Conservation (phyloP, 2,797 vertebrate species). For the Pseudochaenichthys georgianus region DNA sequence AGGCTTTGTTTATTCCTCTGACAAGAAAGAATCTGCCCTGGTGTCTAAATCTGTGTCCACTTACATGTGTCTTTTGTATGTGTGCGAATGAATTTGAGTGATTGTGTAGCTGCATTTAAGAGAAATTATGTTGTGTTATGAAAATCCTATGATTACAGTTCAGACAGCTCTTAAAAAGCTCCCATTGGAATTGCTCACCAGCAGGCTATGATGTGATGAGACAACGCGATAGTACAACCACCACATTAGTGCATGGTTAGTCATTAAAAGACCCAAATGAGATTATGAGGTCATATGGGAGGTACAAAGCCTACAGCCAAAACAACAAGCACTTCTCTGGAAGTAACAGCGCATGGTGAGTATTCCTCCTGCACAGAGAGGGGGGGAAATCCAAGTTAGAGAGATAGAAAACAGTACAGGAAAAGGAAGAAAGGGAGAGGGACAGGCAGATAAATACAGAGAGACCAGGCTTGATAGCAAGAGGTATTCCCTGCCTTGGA, state of each 20-base stretch:
- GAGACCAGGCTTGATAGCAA: conserved; percentile 24
- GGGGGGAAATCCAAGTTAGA: conserved; percentile 14
- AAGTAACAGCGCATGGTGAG: conserved; percentile 38
- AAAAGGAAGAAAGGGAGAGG: conserved; percentile 10
- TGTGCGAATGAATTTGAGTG: conserved; percentile 26
- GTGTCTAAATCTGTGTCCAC: conserved; percentile 43
- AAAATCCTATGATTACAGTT: conserved; percentile 63
- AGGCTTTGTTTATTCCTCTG: conserved; percentile 57
- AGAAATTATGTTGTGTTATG: conserved; percentile 43
- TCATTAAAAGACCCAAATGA: conserved; percentile 71
- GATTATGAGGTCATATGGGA: conserved; percentile 76
- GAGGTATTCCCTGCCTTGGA: conserved; percentile 44
- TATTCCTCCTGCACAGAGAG: conserved; percentile 13
- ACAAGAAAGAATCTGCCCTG: conserved; percentile 59
- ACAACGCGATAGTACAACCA: conserved; percentile 70
- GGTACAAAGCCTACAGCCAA: conserved; percentile 58
- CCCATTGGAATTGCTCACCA: conserved; percentile 58
- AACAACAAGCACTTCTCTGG: conserved; percentile 56
- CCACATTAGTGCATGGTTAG: conserved; percentile 70
- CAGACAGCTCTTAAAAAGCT: conserved; percentile 47
- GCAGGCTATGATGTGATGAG: conserved; percentile 67
- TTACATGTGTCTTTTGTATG: conserved; percentile 39
- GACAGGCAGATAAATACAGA: conserved; percentile 15
- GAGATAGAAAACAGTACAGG: conserved; percentile 15
- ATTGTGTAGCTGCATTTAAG: conserved; percentile 41